phyloP scores from a whole-genome alignment of 2,888 invertebrate species.

The Ophion ventricosus region DNA sequence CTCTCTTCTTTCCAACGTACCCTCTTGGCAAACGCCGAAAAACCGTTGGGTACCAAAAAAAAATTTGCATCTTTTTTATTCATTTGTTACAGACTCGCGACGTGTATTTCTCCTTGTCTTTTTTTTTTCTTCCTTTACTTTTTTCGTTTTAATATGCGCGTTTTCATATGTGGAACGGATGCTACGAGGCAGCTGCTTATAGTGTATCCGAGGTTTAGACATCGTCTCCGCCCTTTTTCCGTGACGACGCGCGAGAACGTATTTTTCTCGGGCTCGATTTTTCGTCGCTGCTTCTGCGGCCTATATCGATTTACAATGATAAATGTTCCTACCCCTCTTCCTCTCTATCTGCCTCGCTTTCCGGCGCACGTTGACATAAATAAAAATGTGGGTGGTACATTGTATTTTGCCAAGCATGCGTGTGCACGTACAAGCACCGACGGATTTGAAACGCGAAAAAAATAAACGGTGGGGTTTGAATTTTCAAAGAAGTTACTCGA shows the following conservation, averaged over 20 bases:
- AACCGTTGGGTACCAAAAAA: constrained; percentile 72
- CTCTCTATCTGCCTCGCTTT: constrained; percentile 60
- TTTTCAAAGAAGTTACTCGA: background rate
- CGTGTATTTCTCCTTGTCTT: constrained; percentile 37
- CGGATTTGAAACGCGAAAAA: background rate
- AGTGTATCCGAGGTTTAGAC: constrained; percentile 37
- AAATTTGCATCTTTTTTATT: constrained; percentile 69
- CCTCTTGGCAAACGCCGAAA: constrained; percentile 63
- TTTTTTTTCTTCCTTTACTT: constrained; percentile 41
- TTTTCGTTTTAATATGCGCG: constrained; percentile 54
- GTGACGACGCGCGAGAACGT: constrained; percentile 42
- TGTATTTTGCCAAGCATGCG: constrained; percentile 17
- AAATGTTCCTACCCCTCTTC: constrained; percentile 23
- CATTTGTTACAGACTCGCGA: constrained; percentile 57
- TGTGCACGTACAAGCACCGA: background rate
- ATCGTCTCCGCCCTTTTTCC: constrained; percentile 52
- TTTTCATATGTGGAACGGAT: constrained; percentile 68
- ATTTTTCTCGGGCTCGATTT: constrained; percentile 56
- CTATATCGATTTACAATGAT: constrained; percentile 44
- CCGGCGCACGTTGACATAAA: constrained; percentile 31
- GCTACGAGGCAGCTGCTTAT: constrained; percentile 62
- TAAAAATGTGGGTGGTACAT: constrained; percentile 41
- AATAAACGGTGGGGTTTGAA: background rate
- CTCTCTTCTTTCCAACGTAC: constrained; percentile 60
- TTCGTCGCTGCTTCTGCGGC: constrained; percentile 15